Base-by-base conservation (phyloP, 2,797 vertebrate species). In the Manis javanica region DNA sequence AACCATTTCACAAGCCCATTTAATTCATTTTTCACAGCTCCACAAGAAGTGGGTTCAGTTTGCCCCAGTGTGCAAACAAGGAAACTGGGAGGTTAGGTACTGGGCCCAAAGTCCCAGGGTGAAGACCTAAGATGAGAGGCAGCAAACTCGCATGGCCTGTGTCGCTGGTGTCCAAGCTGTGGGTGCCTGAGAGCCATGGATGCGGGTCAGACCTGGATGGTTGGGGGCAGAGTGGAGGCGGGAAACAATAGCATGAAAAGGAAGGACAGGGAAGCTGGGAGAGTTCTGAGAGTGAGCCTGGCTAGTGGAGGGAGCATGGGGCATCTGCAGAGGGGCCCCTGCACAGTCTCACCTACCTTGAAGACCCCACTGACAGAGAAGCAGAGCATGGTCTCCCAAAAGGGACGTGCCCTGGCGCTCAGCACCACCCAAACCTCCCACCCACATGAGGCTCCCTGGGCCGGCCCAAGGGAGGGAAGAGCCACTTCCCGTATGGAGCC, bases 321-420 rank as follows among this genome's bases (percentile, higher is more conserved):
- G 13, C 26, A 63, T 31, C 61, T 31, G 29, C 12, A 63, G 15
- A 31, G 61, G 29, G 29, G 61, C 61, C 15, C 61, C 61, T 63
- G 15, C 61, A 63, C 61, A 63, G 4, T 15, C 61, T 31, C 61
- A 63, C 61, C 61, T 63, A 94, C 88, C 21, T 84, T 96, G 71
- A 91, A 94, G 7, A 88, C 6, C 7, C 69, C 77, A 42, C 29
- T 91, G 69, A 96, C 31, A 78, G 55, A 87, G 87, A 96, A 93
- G 26, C 57, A 91, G 19, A 94, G n/a, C 89, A 96, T 96, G 13
- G 7, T 81, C 84, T 87, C 93, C 92, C 88, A 46, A 89, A 85
- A 74, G 46, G 16, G 31, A 83, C 51, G 37, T 71, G 24, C 61
- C 13, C 0, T 26, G 34, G 34, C 34, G 16, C n/a, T 39, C 13